Evolutionary conservation across 2,113 vertebrate genomes (phyloP).

Genomic region (Neodon shergylaensis): DNA sequence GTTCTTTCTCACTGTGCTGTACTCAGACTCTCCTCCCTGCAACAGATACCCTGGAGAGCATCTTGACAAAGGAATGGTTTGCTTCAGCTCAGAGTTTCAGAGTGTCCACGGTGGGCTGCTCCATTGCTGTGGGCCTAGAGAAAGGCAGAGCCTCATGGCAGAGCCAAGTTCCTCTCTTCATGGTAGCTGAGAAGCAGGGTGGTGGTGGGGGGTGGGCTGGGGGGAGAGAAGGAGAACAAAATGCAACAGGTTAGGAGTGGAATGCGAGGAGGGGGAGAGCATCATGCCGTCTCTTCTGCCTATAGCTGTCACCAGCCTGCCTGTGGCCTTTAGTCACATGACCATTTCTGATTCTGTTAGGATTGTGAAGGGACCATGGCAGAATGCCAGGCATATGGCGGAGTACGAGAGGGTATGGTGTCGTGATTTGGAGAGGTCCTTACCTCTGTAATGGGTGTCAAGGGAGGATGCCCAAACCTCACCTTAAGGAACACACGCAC

Average conservation of each 20-base stretch:
- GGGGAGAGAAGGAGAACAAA: neutral
- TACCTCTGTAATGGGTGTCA: neutral
- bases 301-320: neutral
- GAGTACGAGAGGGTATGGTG: neutral
- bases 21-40: neutral
- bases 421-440: neutral
- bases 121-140: neutral
- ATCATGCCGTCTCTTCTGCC: neutral
- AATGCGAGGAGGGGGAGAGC: neutral
- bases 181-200: neutral
- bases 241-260: no score
- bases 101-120: neutral
- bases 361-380: neutral
- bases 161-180: neutral
- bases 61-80: neutral
- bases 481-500: neutral
- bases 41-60: neutral
- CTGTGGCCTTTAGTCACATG: neutral
- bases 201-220: fast-evolving
- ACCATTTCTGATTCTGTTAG: neutral
- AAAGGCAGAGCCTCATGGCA: neutral
- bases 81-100: neutral
- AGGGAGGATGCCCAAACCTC: neutral
- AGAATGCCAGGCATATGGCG: neutral
- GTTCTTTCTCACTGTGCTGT: neutral